Evolutionary conservation across 2,797 vertebrate genomes (phyloP), one percentile per base, ranked within the genome.

Genomic region (Falco biarmicus): DNA sequence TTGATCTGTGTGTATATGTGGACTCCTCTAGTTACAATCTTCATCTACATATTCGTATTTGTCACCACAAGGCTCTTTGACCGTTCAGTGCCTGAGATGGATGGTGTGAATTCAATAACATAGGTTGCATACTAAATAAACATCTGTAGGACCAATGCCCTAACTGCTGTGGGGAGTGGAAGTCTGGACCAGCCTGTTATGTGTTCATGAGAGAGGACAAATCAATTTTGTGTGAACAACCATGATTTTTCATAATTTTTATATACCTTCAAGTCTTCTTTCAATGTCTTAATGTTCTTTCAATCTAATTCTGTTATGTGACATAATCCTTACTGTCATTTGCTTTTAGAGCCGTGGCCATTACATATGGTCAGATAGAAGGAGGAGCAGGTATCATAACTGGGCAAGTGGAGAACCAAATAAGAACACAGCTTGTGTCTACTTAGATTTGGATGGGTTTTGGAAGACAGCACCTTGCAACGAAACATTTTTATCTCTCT

Each of bases 391-490:
- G 19, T 99, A 98, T 84, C 98, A 98, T 41, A 98, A 98, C 94
- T 99, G 99, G 99, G 99, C 96, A 26, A 54, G 16, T 18, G 97
- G 97, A 75, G 99, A 99, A 87, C 99, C 99, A n/a, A 98, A 96
- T 96, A 94, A 94, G 84, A 99, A 99, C 93, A 96, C 83, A 50
- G 99, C 96, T 73, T 99, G 99, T 95, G 99, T 99, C 82, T 99
- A 99, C 80, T 90, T 99, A 60, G 99, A 99, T 84, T 87, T 97
- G 39, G 98, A 99, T 89, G 98, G 96, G 5, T 98, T 94, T 84
- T 99, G 99, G 99, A 99, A 99, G 97, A 99, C 99, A 47, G 95
- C 97, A 15, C 32, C 93, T 20, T 99, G 99, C 91, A 98, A 97
- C 1, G 96, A 98, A 86, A 98, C 96, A 14, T 98, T 98, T 96